phyloP scores from a whole-genome alignment of 2,888 invertebrate species.

The Drosophila robusta region DNA sequence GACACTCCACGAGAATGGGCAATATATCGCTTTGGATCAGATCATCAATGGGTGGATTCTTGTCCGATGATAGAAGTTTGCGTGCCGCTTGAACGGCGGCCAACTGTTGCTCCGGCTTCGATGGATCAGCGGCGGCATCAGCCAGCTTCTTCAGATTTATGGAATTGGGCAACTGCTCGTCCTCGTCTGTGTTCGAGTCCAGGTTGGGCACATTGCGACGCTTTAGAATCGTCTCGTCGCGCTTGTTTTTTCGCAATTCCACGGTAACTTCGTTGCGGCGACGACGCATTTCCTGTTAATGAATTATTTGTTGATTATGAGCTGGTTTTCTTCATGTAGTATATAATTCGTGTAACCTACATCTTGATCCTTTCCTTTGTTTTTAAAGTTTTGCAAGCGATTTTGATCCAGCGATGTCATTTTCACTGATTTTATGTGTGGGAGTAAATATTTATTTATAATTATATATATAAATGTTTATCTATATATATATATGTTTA shows the following conservation, averaged over 20 bases:
- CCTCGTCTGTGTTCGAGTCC: slow-evolving; percentile 92
- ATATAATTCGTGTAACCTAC: slow-evolving; percentile 87
- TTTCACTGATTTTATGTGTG: slow-evolving; percentile 51
- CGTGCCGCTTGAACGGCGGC: slow-evolving; percentile 97
- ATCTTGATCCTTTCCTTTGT: slow-evolving; percentile 99
- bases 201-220: slow-evolving; percentile 96
- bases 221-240: slow-evolving; percentile 98
- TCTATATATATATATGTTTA: slow-evolving; percentile 10
- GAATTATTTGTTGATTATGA: background rate
- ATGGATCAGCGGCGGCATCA: slow-evolving; percentile 92
- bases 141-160: slow-evolving; percentile 94
- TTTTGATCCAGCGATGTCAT: slow-evolving; percentile 85
- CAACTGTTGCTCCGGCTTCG: slow-evolving; percentile 92
- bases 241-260: slow-evolving; percentile 98
- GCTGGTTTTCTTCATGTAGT: background rate
- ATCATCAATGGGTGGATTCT: slow-evolving; percentile 99
- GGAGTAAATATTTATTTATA: slow-evolving; percentile 3
- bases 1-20: slow-evolving; percentile 96
- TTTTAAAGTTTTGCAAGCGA: slow-evolving; percentile 98
- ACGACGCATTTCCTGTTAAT: slow-evolving; percentile 96
- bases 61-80: slow-evolving; percentile 97
- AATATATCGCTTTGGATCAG: slow-evolving; percentile 97
- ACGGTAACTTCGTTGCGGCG: slow-evolving; percentile 98
- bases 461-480: background rate
- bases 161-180: slow-evolving; percentile 89